Evolutionary conservation across 2,797 vertebrate genomes (phyloP).

Genomic region (Gallirallus australis): DNA sequence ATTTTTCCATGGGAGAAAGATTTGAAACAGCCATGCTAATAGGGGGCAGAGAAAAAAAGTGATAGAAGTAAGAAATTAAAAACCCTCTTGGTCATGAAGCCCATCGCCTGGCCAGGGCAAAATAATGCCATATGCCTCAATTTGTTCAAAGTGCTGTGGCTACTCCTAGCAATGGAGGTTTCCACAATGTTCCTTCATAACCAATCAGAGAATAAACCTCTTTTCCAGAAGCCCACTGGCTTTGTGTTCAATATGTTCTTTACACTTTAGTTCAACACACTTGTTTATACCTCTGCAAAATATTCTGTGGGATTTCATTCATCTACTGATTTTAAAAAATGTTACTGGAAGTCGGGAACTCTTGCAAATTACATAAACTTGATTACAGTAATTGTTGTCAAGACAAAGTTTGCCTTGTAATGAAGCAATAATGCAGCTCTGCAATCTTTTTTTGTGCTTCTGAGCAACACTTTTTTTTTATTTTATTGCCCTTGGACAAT

Average conservation of each 20-base stretch:
- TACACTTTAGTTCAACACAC: background rate
- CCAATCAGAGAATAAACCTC: background rate
- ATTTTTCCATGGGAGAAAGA: background rate
- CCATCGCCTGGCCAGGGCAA: background rate
- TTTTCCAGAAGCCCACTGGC: background rate
- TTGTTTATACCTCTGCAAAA: background rate
- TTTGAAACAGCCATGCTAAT: background rate
- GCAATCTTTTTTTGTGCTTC: background rate
- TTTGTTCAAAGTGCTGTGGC: background rate
- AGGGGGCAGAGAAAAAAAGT: background rate
- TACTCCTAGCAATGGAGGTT: background rate
- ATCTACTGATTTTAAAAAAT: background rate
- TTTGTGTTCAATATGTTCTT: background rate
- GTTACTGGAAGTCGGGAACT: background rate
- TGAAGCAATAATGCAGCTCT: background rate
- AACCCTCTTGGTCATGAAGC: background rate
- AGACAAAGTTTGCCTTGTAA: constrained; percentile 3
- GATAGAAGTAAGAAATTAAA: background rate
- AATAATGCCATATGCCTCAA: background rate
- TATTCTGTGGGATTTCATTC: background rate
- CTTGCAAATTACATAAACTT: constrained; percentile 19
- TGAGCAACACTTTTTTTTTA: background rate
- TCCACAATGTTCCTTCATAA: background rate
- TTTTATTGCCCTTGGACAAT: constrained; percentile 17
- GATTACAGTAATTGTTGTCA: constrained; percentile 9